phyloP scores from a whole-genome alignment of 2,888 invertebrate genomes.

The Empis stercorea region DNA sequence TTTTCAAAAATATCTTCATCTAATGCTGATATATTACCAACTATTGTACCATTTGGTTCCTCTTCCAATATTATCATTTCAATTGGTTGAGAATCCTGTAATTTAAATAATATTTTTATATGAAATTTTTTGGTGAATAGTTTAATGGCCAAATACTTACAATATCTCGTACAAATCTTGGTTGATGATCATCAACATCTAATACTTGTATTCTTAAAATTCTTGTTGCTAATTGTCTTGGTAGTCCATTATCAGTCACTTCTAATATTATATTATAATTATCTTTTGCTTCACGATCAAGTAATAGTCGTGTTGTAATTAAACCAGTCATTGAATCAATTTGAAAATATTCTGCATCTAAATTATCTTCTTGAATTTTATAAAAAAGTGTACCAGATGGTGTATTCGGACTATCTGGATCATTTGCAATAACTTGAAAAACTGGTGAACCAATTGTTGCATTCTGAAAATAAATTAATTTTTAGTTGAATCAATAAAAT shows the following conservation, averaged over 20 bases:
- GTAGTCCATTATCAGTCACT: constrained; percentile 66
- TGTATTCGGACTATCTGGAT: constrained; percentile 65
- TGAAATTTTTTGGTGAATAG: neutral
- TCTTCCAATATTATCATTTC: constrained; percentile 54
- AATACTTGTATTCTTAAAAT: constrained; percentile 53
- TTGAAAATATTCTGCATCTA: constrained; percentile 47
- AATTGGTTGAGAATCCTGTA: constrained; percentile 51
- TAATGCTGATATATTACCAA: constrained; percentile 54
- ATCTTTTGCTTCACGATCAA: constrained; percentile 64
- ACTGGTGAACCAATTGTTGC: constrained; percentile 59
- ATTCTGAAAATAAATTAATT: constrained; percentile 39
- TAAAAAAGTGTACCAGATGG: constrained; percentile 61
- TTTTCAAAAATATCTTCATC: constrained; percentile 66
- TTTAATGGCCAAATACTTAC: constrained; percentile 36
- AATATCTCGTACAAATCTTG: constrained; percentile 52
- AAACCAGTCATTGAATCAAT: constrained; percentile 57
- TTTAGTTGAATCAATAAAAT: neutral
- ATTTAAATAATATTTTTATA: constrained; percentile 2
- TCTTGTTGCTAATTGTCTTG: constrained; percentile 60
- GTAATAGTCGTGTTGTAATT: constrained; percentile 50
- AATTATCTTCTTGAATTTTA: constrained; percentile 55
- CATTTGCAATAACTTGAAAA: constrained; percentile 62
- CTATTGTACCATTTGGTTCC: constrained; percentile 47
- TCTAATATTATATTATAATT: constrained; percentile 63
- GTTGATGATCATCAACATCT: constrained; percentile 70